Conservation (phyloP, 2,888 invertebrate genomes). For the Lymantria monacha region DNA sequence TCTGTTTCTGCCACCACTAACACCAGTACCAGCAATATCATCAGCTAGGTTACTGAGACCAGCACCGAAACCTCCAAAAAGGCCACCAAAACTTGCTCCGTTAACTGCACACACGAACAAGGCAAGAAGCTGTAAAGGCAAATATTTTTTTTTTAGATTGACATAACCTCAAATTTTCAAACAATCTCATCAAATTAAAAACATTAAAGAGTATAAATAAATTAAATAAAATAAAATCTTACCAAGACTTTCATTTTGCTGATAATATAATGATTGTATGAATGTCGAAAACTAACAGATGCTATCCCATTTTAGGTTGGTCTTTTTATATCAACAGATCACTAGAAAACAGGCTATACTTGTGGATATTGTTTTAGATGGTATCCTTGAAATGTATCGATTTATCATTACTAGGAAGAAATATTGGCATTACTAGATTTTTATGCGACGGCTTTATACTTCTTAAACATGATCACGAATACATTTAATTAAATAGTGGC, state of each 20-base stretch:
- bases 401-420: conserved; percentile 22
- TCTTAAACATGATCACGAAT: not conserved
- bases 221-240: conserved; percentile 19
- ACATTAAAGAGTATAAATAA: not conserved
- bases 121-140: conserved; percentile 38
- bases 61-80: not conserved
- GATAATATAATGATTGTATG: conserved; percentile 48
- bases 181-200: too few species aligned
- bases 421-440: not conserved
- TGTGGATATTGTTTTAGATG: conserved; percentile 29
- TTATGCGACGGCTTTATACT: not conserved
- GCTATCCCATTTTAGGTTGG: conserved; percentile 18
- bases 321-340: conserved; percentile 46
- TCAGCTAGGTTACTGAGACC: not conserved
- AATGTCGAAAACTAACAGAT: conserved; percentile 45
- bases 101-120: conserved; percentile 47
- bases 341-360: conserved; percentile 26
- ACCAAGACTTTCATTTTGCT: conserved; percentile 57
- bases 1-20: not conserved
- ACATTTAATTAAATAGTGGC: not conserved
- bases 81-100: conserved; percentile 33
- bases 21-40: not conserved
- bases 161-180: not conserved
- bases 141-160: not conserved
- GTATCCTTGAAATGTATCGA: conserved; percentile 41